Base-by-base conservation (phyloP, 1,140 invertebrate species). In the Heliconius nattereri region DNA sequence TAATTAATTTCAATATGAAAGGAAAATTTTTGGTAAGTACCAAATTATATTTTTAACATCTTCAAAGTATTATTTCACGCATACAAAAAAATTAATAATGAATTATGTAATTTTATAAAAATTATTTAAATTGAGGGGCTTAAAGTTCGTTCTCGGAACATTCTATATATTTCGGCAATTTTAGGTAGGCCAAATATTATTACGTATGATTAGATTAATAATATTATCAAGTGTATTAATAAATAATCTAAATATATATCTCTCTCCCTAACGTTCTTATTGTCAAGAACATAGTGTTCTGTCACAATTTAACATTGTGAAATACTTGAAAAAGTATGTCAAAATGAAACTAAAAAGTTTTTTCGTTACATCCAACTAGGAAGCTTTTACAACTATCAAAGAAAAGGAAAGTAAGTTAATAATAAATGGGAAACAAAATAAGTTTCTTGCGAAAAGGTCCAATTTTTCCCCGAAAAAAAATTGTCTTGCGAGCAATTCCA, bases 401-500 rank as follows among this genome's bases (percentile, higher is more conserved):
- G 60, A 66, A 66, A 29, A 16, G 23, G 26, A 66, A 66, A 66
- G 60, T 66, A 29, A 66, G 60, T 29, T 66, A 66, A 66, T 66
- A 66, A 66, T 66, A 66, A 66, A 60, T 60, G 57, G 57, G 13
- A 60, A 60, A 60, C 57, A n/a, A 60, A 60, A 66, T 66, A 66
- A 66, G 60, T 66, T 66, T 66, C 60, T 29, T 66, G 60, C 60
- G n/a, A 66, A 66, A 66, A 66, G 11, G 60, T n/a, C 60, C 60
- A 66, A 66, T 66, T 23, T 26, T 66, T 76, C 32, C 70, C 70
- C 32, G 16, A 19, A 19, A 52, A 71, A 71, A 71, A 37, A 71
- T 71, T 71, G 71, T 71, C 71, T 71, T 37, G 70, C 37, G 81
- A 66, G 29, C 60, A 16, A 66, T 66, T 80, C 26, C 37, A 70